Evolutionary conservation across 2,113 vertebrate species (phyloP), one percentile per base, ranked within the genome.

Genomic region (Coracopsis vasa): DNA sequence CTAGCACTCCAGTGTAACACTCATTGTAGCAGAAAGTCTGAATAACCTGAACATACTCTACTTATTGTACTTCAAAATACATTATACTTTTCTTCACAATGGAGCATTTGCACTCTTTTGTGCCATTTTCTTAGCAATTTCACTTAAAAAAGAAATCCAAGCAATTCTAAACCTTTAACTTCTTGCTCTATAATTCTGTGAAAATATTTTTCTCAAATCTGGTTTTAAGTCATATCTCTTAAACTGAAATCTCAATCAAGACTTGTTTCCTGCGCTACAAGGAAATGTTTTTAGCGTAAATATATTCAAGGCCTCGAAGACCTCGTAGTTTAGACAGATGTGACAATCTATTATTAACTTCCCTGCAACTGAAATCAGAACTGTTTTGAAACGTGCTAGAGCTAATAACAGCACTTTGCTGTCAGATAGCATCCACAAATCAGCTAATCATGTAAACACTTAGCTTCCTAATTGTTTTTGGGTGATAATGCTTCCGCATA

Each of bases 321-420:
- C 33, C n/a, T 54, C 0, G 0, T 24, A 6, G 11, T 42, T 51
- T 29, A 33, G 41, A 35, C 13, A 67, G 58, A 17, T 10, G 19
- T 20, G 62, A 24, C 42, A 56, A 35, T 42, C 53, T 39, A 1
- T 45, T 39, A 75, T 37, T 27, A 17, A 16, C 37, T 12, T 47
- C 73, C 64, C 73, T n/a, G 60, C 58, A 4, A 6, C 0, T 21
- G 60, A 51, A 70, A 45, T 4, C 39, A 27, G 77, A 45, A 2
- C 16, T 11, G 18, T 18, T 23, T 18, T 47, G 83, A 42, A 33
- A 62, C 53, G 45, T 15, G 62, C 56, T 31, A 19, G 66, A 35
- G 67, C 72, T 56, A 86, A 10, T 33, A 75, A 50, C 33, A 42
- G 54, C 29, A 12, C 27, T 80, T 48, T 18, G 35, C 58, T 78